Percentiles rank a stretch among this genome's conserved stretches.
Evolutionary conservation across 2,797 vertebrate genomes (phyloP).

Genomic region (Tolypeutes matacus): DNA sequence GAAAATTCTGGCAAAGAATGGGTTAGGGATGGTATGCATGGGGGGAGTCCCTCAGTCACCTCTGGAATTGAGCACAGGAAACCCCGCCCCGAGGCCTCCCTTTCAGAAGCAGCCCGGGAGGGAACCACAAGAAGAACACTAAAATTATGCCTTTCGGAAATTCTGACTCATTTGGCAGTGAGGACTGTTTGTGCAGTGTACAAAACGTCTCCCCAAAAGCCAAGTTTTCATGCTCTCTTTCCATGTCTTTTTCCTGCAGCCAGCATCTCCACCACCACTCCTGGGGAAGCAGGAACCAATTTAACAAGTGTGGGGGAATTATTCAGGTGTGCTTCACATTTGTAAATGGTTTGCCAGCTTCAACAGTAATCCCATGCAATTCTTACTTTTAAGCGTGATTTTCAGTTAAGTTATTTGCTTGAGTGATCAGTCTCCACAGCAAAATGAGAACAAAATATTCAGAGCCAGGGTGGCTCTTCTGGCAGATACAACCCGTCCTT

Average conservation of each 20-base stretch:
- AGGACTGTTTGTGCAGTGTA: slow-evolving; percentile 31
- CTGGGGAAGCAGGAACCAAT: not conserved
- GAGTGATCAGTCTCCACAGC: not conserved
- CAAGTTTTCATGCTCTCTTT: not conserved
- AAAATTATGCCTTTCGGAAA: slow-evolving; percentile 76
- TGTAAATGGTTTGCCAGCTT: not conserved
- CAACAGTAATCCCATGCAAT: rapidly evolving
- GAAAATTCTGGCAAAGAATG: slow-evolving; percentile 49
- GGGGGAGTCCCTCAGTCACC: slow-evolving; percentile 54
- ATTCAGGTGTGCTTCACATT: not conserved
- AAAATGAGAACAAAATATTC: not conserved
- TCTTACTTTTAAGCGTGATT: not conserved
- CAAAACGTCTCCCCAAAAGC: not conserved
- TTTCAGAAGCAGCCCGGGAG: slow-evolving; percentile 61
- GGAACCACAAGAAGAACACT: slow-evolving; percentile 65
- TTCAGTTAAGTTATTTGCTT: not conserved
- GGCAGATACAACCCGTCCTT: too few species aligned
- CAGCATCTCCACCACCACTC: not conserved
- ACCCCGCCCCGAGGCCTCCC: slow-evolving; percentile 64
- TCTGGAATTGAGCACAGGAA: slow-evolving; percentile 76
- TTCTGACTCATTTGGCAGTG: slow-evolving; percentile 72
- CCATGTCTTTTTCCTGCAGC: not conserved
- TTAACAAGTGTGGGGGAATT: not conserved
- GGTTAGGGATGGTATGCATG: too few species aligned
- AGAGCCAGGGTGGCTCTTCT: not conserved